These are phyloP conservation scores for Scytalopus superciliaris DNA, from an alignment of 2,113 vertebrate genomes.

Conservation along the genomic window DNA sequence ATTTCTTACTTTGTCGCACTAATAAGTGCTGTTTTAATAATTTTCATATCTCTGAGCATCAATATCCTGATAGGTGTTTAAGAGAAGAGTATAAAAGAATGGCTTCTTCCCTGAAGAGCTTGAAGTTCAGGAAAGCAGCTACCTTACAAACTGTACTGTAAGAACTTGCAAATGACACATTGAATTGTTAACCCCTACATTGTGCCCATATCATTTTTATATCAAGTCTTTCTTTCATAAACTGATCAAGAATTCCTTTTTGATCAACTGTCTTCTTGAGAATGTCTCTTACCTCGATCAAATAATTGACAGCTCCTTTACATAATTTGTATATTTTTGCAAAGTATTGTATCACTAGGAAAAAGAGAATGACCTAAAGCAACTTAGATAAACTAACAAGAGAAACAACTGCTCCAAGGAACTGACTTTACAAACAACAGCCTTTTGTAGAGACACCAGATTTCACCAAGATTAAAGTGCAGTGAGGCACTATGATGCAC, in stretches of 20 bases:
- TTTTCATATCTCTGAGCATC: neutral
- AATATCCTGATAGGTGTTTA: neutral
- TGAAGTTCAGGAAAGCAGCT: neutral
- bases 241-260: neutral
- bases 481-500: neutral
- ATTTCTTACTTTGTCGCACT: neutral
- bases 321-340: neutral
- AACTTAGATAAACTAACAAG: neutral
- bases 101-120: neutral
- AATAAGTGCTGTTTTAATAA: constrained; percentile 21
- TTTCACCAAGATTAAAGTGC: neutral
- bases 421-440: neutral
- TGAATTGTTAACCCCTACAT: neutral
- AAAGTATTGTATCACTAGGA: neutral
- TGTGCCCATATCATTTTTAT: neutral
- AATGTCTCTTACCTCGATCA: neutral
- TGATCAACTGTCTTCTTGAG: neutral
- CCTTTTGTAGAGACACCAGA: neutral
- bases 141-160: neutral
- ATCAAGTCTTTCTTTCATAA: neutral
- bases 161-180: neutral
- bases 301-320: neutral
- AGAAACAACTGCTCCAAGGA: neutral
- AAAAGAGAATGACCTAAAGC: neutral
- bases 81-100: neutral